Evolutionary conservation across 2,797 vertebrate genomes (phyloP), one percentile per base, ranked within the genome.

Genomic region (Threskiornis aethiopicus): DNA sequence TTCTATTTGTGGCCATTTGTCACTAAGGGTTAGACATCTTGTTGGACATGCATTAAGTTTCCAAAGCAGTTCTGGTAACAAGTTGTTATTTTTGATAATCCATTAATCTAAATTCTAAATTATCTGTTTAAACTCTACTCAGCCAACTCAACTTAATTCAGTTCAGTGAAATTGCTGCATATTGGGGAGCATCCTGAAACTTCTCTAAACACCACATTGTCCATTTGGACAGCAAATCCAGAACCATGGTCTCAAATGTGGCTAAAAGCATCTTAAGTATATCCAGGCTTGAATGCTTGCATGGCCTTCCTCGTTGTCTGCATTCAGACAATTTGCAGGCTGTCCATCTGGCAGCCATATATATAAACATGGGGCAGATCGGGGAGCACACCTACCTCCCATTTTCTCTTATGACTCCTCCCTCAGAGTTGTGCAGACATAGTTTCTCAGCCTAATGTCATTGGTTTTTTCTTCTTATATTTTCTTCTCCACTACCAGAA

Each of bases 341-440:
- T 70, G 10, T 11, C 14, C 8, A 3, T 52, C 9, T 22, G 25
- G 15, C 44, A 67, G 70, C 24, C 0, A 0, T 24, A 66, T 16
- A 0, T 24, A 66, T 16, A 64, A 70, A 58, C 7, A 47, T 33
- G 25, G 0, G 2, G 8, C 25, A 76, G 33, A 52, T n/a, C 22
- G 65, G 31, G 37, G n/a, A 61, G 16, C 7, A 47, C 37, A 33
- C 4, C 26, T 14, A 69, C 3, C 10, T 22, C 59, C 29, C 51
- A 26, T 72, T 22, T 69, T 61, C 31, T 41, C 12, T 21, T 41
- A 28, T 24, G 37, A 37, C 8, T 69, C 5, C 51, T 87, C 6
- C 13, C 19, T 85, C 35, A 55, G 21, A 87, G 21, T 55, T n/a
- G 5, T 35, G 65, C 9, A 81, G 78, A 58, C 13, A 24, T 6